Evolutionary conservation across 2,888 invertebrate genomes (phyloP).

Genomic region (Chirona hameri): DNA sequence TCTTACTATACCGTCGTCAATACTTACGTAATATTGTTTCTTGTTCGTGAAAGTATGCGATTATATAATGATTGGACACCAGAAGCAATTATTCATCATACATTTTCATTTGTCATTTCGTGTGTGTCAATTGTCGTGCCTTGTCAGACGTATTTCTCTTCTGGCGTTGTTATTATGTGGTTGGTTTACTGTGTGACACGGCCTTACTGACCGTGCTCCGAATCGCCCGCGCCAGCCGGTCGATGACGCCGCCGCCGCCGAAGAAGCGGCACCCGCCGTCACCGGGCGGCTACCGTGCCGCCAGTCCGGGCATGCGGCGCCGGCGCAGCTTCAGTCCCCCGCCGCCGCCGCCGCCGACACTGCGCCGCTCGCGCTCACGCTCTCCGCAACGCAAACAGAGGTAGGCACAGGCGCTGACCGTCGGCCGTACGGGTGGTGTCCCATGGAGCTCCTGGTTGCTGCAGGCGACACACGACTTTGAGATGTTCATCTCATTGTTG

Average conservation of each 20-base stretch:
- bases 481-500: neutral
- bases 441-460: neutral
- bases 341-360: slow-evolving; percentile 5
- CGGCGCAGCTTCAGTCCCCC: neutral
- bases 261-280: slow-evolving; percentile 27
- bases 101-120: too few relatives aligned
- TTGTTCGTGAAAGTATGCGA: neutral
- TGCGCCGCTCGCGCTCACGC: slow-evolving; percentile 1
- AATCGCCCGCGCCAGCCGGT: neutral
- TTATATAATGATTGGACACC: too few relatives aligned
- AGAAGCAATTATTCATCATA: neutral
- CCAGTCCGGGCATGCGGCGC: slow-evolving; percentile 24
- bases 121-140: neutral
- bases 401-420: neutral
- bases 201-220: too few relatives aligned
- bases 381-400: slow-evolving; percentile 4
- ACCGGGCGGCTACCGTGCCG: neutral
- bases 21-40: neutral
- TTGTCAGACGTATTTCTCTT: neutral
- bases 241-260: slow-evolving; percentile 12
- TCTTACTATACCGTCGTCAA: too few relatives aligned
- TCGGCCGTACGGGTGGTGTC: neutral
- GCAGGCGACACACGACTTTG: neutral
- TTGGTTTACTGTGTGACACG: too few relatives aligned
- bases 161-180: too few relatives aligned